Percentiles rank a stretch among this genome's conserved stretches.
These are phyloP conservation scores for Noctuana brunneofusca DNA, from an alignment of 2,888 invertebrate species.

Conservation along the genomic window DNA sequence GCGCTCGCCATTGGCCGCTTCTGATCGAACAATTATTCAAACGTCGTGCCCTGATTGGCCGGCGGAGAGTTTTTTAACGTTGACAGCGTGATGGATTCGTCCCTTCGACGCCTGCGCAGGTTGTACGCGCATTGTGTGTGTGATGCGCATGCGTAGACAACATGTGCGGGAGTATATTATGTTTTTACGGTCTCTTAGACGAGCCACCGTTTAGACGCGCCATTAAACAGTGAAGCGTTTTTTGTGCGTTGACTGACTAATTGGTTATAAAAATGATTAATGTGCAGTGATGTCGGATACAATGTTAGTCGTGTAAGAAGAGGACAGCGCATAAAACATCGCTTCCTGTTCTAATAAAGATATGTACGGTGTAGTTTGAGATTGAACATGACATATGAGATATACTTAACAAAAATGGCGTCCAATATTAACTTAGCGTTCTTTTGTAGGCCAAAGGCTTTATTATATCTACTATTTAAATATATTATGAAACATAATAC, in stretches of 20 bases:
- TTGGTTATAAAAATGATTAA: slow-evolving; percentile 34
- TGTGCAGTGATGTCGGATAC: slow-evolving; percentile 16
- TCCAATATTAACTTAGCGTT: not conserved
- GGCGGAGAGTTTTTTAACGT: slow-evolving; percentile 66
- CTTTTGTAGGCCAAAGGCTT: too few species aligned
- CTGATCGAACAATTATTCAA: slow-evolving; percentile 80
- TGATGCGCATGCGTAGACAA: slow-evolving; percentile 18
- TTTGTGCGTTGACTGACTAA: slow-evolving; percentile 34
- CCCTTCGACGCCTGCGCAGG: slow-evolving; percentile 77
- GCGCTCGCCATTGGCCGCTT: slow-evolving; percentile 70
- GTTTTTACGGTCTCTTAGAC: slow-evolving; percentile 33
- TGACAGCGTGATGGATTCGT: slow-evolving; percentile 78
- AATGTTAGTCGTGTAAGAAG: slow-evolving; percentile 30
- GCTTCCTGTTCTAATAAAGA: slow-evolving; percentile 32
- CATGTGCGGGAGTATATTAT: slow-evolving; percentile 28
- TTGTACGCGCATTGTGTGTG: slow-evolving; percentile 37
- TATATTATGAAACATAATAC: too few species aligned
- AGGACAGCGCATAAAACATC: slow-evolving; percentile 27
- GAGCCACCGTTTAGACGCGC: slow-evolving; percentile 31
- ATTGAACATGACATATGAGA: slow-evolving; percentile 15
- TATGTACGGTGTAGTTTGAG: slow-evolving; percentile 12
- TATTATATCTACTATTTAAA: too few species aligned
- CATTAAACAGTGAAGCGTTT: slow-evolving; percentile 31
- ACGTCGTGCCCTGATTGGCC: slow-evolving; percentile 70
- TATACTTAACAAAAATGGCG: slow-evolving; percentile 21